phyloP scores from a whole-genome alignment of 2,797 vertebrate genomes.

The Lagodon rhomboides region DNA sequence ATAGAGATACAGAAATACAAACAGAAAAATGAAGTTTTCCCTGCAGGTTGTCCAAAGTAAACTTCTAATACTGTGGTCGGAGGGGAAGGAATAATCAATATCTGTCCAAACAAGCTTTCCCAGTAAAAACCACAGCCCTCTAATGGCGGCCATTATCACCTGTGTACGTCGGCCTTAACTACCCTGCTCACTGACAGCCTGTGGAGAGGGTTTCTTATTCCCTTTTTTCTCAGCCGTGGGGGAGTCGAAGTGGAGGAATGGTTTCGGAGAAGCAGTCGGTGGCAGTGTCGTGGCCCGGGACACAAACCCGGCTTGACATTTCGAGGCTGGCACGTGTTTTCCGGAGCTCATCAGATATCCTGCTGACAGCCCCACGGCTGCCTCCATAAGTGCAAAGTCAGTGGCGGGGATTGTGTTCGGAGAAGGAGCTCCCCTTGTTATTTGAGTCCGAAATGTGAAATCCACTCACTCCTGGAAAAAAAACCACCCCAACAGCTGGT shows the following conservation, averaged over 20 bases:
- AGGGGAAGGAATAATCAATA: conserved; percentile 17
- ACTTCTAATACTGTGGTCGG: neutral
- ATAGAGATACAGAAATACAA: neutral
- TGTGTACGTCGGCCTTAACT: neutral
- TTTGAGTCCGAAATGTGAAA: conserved; percentile 18
- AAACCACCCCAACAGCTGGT: neutral
- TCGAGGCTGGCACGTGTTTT: conserved; percentile 5
- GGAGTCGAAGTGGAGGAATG: neutral
- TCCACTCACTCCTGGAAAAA: conserved; percentile 1
- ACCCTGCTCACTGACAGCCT: neutral
- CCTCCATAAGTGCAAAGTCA: conserved; percentile 41
- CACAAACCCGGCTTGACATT: conserved; percentile 26
- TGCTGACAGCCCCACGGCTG: conserved; percentile 26
- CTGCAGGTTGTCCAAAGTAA: neutral
- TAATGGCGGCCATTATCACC: neutral
- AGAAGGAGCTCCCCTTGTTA: conserved; percentile 31
- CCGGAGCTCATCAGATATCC: conserved; percentile 32
- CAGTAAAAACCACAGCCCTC: neutral
- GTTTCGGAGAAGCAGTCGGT: neutral
- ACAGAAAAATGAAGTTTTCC: neutral
- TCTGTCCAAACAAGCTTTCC: neutral
- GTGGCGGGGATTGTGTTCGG: conserved; percentile 24
- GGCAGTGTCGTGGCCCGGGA: conserved; percentile 2
- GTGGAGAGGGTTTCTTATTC: neutral
- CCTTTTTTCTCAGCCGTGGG: neutral